Conservation (phyloP, 30 jellyfish, hydroid and myxozoan species). For the Mastigias papua region DNA sequence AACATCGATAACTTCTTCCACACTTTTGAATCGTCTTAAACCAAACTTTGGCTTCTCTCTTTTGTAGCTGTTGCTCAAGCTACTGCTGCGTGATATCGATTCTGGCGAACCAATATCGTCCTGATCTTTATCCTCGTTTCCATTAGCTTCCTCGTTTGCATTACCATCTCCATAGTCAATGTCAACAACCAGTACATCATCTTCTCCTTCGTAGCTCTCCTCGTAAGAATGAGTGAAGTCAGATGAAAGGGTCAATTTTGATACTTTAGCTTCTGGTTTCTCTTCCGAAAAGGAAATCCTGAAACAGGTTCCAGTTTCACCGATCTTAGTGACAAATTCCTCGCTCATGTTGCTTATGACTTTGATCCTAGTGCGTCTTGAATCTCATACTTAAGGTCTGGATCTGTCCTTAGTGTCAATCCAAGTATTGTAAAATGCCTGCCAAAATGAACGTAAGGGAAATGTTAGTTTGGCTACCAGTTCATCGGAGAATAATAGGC, state of each 20-base stretch:
- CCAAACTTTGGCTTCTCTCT: conserved; percentile 48
- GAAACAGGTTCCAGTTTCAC: conserved; percentile 22
- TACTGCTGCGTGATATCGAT: conserved; percentile 28
- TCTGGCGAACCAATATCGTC: conserved; percentile 23
- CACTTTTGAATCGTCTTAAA: conserved; percentile 47
- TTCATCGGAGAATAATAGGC: no score
- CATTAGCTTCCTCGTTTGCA: not conserved
- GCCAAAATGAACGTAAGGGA: no score
- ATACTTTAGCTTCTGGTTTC: conserved; percentile 13
- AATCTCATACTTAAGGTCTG: no score
- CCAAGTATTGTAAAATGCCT: no score
- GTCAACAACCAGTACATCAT: conserved; percentile 46
- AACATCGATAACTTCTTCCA: conserved; percentile 41
- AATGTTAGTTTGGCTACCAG: no score
- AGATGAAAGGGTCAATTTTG: conserved; percentile 51
- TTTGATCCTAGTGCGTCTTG: no score
- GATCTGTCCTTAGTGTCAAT: no score
- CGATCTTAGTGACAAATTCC: conserved; percentile 15
- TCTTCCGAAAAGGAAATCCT: conserved; percentile 52
- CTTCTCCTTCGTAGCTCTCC: conserved; percentile 40
- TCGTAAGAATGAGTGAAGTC: conserved; percentile 61
- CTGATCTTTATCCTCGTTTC: conserved; percentile 4
- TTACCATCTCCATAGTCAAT: conserved; percentile 40
- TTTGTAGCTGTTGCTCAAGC: conserved; percentile 5
- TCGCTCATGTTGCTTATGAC: conserved; percentile 10